Evolutionary conservation across 2,888 invertebrate genomes (phyloP).

Genomic region (Heliconius sara): DNA sequence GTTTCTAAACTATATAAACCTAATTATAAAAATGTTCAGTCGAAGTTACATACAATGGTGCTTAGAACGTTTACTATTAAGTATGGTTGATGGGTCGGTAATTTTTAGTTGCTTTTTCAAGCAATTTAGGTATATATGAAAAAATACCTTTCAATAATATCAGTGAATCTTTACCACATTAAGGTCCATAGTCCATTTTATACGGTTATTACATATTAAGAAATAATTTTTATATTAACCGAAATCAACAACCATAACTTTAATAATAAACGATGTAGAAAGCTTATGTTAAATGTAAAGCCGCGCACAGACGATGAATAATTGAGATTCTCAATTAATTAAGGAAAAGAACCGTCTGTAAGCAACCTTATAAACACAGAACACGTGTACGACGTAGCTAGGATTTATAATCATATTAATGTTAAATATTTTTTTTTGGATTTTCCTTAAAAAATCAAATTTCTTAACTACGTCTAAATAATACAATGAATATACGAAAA

Average conservation of each 20-base stretch:
- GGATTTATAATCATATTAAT: constrained; percentile 52
- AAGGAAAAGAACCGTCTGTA: constrained; percentile 59
- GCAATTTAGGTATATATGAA: neutral
- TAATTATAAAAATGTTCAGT: constrained; percentile 83
- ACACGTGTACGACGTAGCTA: constrained; percentile 34
- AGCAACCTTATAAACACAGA: constrained; percentile 52
- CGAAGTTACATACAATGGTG: constrained; percentile 83
- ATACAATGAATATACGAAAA: constrained; percentile 46
- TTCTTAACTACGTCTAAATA: constrained; percentile 12
- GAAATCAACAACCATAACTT: constrained; percentile 2
- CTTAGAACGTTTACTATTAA: constrained; percentile 55
- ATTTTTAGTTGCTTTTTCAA: neutral
- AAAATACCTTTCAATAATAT: too few species aligned
- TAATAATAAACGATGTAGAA: constrained; percentile 49
- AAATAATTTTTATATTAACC: neutral
- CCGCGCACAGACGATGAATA: constrained; percentile 53
- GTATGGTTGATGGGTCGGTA: neutral
- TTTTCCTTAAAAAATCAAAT: neutral
- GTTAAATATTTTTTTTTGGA: constrained; percentile 52
- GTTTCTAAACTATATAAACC: constrained; percentile 65
- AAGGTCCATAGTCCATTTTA: too few species aligned
- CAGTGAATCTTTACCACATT: too few species aligned
- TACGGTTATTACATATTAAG: neutral
- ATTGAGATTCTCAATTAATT: constrained; percentile 55
- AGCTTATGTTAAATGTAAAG: constrained; percentile 57